Percentiles rank a stretch among this genome's conserved stretches.
These are phyloP conservation scores for Invenusta paracnida DNA, from an alignment of 2,888 invertebrate genomes.

Conservation along the genomic window DNA sequence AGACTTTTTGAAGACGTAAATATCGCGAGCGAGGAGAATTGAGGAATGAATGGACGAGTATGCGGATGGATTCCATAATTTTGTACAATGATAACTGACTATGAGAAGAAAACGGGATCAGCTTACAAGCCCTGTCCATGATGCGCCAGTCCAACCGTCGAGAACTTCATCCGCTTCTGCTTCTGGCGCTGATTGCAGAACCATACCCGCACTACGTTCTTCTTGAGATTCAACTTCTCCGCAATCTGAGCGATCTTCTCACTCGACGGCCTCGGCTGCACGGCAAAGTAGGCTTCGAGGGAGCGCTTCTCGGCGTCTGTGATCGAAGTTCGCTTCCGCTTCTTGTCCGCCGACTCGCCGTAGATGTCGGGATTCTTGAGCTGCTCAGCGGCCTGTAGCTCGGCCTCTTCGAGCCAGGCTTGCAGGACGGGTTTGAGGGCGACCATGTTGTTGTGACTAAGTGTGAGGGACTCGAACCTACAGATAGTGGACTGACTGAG, in stretches of 20 bases:
- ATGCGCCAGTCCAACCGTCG: conserved; percentile 30
- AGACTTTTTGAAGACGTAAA: too few species aligned
- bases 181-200: conserved; percentile 96
- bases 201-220: conserved; percentile 99
- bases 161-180: conserved; percentile 62
- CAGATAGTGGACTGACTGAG: conserved; percentile 98
- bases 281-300: conserved; percentile 94
- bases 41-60: too few species aligned
- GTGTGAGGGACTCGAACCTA: conserved; percentile 92
- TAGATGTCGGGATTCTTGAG: conserved; percentile 51
- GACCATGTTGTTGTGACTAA: conserved; percentile 99
- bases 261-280: conserved; percentile 94
- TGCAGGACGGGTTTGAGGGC: conserved; percentile 96
- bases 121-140: neutral
- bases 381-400: conserved; percentile 55
- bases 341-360: conserved; percentile 70
- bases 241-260: conserved; percentile 99
- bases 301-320: conserved; percentile 95
- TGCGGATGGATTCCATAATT: too few species aligned
- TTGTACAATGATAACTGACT: too few species aligned
- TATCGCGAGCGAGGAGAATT: too few species aligned
- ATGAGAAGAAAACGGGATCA: too few species aligned
- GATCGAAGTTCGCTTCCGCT: conserved; percentile 94
- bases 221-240: conserved; percentile 96
- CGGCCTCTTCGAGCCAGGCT: conserved; percentile 95